Conservation (phyloP, 2,113 vertebrate genomes). For the Naja naja region DNA sequence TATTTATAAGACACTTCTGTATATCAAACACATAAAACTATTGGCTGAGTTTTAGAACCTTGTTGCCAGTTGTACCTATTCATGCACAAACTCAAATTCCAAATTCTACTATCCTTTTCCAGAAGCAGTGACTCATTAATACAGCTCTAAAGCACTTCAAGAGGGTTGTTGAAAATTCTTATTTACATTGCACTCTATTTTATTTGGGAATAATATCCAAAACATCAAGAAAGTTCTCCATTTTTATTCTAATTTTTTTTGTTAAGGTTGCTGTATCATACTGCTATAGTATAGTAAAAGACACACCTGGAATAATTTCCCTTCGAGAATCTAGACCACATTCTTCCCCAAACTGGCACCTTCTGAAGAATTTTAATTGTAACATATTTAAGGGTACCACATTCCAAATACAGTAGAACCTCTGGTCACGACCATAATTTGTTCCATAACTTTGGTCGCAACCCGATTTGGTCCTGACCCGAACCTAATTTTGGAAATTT, state of each 20-base stretch:
- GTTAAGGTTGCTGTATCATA: background rate
- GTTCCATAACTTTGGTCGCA: no score
- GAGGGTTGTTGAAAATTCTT: background rate
- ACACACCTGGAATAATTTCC: background rate
- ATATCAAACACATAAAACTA: background rate
- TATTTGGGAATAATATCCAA: background rate
- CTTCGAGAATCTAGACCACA: background rate
- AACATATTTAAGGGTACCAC: background rate
- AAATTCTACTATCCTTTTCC: background rate
- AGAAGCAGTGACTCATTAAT: background rate
- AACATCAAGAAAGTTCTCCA: background rate
- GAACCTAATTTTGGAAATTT: no score
- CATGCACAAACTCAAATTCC: background rate
- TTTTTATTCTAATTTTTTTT: background rate
- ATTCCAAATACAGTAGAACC: background rate
- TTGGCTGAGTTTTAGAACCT: background rate
- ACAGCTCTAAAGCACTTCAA: background rate
- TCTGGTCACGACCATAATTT: no score
- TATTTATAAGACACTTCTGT: background rate
- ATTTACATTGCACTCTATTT: background rate
- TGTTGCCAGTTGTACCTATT: background rate
- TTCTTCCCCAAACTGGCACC: background rate
- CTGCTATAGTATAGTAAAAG: background rate
- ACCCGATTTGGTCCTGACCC: no score
- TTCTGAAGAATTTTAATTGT: background rate